Evolutionary conservation across 2,888 invertebrate genomes (phyloP), one percentile per base, ranked within the genome.

Genomic region (Bibio marci): DNA sequence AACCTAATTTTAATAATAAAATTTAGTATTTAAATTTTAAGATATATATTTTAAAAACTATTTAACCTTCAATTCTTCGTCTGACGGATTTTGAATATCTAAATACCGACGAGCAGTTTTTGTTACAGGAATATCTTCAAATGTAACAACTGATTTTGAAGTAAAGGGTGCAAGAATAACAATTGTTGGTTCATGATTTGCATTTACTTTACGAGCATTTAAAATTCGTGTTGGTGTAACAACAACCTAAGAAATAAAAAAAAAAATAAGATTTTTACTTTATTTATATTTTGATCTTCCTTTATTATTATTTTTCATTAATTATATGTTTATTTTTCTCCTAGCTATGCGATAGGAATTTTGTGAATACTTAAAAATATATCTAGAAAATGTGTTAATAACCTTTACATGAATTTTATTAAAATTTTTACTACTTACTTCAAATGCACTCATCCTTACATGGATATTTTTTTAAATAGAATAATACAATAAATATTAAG

Each of bases 141-240:
- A 79, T n/a, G 69, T 64, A 14, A 79, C 67, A 60, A 72, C 73
- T 3, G 78, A 71, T 47, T 70, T 70, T 40, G 66, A 60, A n/a
- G 71, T 67, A 58, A 80, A 80, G 2, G 78, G 77, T 11, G 73
- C 76, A 48, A 79, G 62, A 33, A 68, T 56, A 12, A 79, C 64
- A 33, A 47, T 44, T 2, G 55, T 49, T 7, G 58, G 58, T 47
- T 57, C 63, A 48, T 45, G 55, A 43, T 47, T 58, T 57, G 48
- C 68, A 49, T 46, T 56, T 46, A 51, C 54, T 54, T 50, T 55
- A 42, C 54, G 54, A 13, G 39, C 40, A 34, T 48, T 51, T 42
- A 55, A 56, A 0, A 47, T 35, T 3, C 58, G 52, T n/a, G 57
- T 50, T 26, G 62, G 63, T 13, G 63, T 63, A 17, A 62, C 44